A percentile compares a stretch with the other conserved stretches of the same genome.
Evolutionary conservation across 1,140 invertebrate species (phyloP).

Genomic region (Drosophila erecta): DNA sequence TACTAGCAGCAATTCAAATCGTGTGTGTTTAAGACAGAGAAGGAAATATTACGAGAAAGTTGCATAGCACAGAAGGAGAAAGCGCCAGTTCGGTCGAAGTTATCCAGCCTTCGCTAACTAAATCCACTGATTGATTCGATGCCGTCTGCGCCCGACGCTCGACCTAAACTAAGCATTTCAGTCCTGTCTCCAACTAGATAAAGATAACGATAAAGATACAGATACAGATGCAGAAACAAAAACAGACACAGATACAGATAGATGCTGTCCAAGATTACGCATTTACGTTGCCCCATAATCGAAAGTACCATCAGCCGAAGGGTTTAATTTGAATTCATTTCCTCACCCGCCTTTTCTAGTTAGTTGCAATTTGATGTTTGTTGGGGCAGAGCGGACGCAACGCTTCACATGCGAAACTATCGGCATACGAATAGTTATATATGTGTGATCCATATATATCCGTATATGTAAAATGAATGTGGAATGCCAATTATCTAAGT

Average conservation of each 20-base stretch:
- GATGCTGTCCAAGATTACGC: neutral
- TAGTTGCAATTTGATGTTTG: constrained; percentile 42
- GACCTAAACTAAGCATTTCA: neutral
- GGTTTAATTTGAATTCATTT: constrained; percentile 15
- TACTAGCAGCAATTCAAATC: constrained; percentile 30
- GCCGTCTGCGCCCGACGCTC: neutral
- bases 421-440: neutral
- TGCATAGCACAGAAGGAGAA: constrained; percentile 26
- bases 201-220: constrained; percentile 4
- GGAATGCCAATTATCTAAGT: constrained; percentile 56
- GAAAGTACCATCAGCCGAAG: constrained; percentile 5
- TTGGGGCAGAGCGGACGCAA: constrained; percentile 19
- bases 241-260: too few relatives aligned
- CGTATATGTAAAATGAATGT: constrained; percentile 20
- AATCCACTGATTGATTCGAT: constrained; percentile 9
- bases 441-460: constrained; percentile 1
- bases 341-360: constrained; percentile 34
- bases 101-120: constrained; percentile 17
- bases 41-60: constrained; percentile 1
- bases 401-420: constrained; percentile 21
- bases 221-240: too few relatives aligned
- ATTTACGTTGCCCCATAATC: constrained; percentile 34
- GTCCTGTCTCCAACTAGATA: constrained; percentile 13
- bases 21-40: constrained; percentile 16
- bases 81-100: neutral